Base-by-base conservation (phyloP, 2,113 vertebrate genomes). In the Brachypodius melanocephalos region DNA sequence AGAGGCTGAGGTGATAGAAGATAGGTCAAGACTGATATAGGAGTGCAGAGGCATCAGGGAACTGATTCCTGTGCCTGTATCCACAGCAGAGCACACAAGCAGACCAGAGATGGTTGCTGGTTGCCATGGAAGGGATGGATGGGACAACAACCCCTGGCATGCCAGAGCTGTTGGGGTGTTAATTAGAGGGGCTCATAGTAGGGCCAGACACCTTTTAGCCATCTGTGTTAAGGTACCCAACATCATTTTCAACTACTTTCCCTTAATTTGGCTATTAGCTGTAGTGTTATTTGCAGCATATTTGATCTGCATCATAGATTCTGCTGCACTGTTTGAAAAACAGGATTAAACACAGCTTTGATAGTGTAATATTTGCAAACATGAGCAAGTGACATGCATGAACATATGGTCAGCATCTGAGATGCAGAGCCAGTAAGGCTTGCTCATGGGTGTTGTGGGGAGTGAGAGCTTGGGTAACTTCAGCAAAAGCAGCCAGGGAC, bases 301-400 rank as follows among this genome's bases (percentile, higher is more conserved):
- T 78, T 79, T 68, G 62, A 49, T 85, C 81, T 81, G 8, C n/a
- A 10, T 80, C 71, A 66, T 31, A 88, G 22, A 4, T 85, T 95
- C 91, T 95, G 69, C 87, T 89, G 66, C 55, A 65, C 17, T 93
- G 29, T 90, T 63, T 89, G 79, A 91, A 72, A 79, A 86, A 63
- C 11, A 54, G 26, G 62, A 78, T 78, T 82, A 88, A 95, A n/a
- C 5, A 14, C 24, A 85, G 29, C 49, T 73, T 86, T 7, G 11
- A 13, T 32, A 42, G 36, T 42, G 19, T 59, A 18, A 11, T 74
- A 54, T 73, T 81, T 85, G 71, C 36, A 85, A 73, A 77, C 32
- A 48, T 13, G 73, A 84, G 46, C 26, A 88, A 58, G 63, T 3
- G 1, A 86, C 82, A 73, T 28, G 10, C 22, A 17, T 36, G 17